A percentile compares a stretch with the other conserved stretches of the same genome.
Conservation (phyloP, 2,113 vertebrate species). For the Ailurus styani region DNA sequence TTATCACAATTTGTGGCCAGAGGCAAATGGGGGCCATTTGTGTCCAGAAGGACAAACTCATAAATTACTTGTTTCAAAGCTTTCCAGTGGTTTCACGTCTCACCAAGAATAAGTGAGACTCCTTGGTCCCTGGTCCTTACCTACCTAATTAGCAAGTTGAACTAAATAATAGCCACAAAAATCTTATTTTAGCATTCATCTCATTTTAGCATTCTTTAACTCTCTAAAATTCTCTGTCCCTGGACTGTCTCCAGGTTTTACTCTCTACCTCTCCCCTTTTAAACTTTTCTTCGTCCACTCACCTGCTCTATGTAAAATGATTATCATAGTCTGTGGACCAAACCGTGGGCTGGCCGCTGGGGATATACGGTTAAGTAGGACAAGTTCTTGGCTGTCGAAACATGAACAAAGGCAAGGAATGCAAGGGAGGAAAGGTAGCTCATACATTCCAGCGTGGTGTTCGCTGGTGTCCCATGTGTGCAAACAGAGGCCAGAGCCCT, state of each 20-base stretch:
- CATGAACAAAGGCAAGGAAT: no score
- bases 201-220: neutral
- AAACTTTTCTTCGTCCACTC: neutral
- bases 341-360: rapidly evolving
- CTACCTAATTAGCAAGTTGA: neutral
- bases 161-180: neutral
- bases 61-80: neutral
- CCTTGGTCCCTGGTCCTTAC: neutral
- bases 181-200: neutral
- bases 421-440: neutral
- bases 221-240: neutral
- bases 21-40: neutral
- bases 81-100: neutral
- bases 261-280: neutral
- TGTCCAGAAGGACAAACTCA: neutral
- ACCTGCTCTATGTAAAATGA: neutral
- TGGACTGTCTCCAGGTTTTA: neutral
- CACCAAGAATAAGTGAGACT: neutral
- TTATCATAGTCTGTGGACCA: neutral
- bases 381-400: neutral
- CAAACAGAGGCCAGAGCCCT: neutral
- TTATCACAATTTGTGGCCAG: neutral
- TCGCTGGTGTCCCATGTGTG: neutral
- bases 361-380: neutral
- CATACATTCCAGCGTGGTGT: rapidly evolving